Conservation (phyloP, 1,140 invertebrate species). For the Drosophila sp. region DNA sequence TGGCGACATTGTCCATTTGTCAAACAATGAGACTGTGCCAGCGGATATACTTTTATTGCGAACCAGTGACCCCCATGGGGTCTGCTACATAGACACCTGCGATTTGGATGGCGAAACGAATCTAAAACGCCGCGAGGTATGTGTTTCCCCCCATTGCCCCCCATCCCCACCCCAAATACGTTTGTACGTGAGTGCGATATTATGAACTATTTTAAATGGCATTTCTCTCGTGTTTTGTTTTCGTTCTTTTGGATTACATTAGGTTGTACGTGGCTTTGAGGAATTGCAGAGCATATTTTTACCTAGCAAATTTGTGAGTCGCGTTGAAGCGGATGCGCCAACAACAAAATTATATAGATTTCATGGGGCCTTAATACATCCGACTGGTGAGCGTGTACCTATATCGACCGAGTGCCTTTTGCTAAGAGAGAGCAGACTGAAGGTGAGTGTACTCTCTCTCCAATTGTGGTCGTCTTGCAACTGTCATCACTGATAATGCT, state of each 20-base stretch:
- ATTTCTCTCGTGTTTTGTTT: background rate
- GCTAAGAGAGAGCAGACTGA: constrained; percentile 95
- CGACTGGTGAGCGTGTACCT: constrained; percentile 90
- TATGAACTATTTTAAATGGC: constrained; percentile 23
- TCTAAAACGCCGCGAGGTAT: constrained; percentile 96
- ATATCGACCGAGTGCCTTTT: constrained; percentile 97
- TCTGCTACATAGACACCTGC: constrained; percentile 98
- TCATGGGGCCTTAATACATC: constrained; percentile 94
- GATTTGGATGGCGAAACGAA: constrained; percentile 99
- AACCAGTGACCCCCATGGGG: constrained; percentile 95
- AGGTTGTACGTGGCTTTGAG: constrained; percentile 84
- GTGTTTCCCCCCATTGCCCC: background rate
- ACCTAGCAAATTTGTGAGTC: constrained; percentile 91
- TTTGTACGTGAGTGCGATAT: constrained; percentile 30
- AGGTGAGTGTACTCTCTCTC: constrained; percentile 87
- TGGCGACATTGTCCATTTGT: constrained; percentile 97
- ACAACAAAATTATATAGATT: constrained; percentile 98
- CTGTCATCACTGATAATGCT: background rate
- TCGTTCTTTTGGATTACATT: constrained; percentile 23
- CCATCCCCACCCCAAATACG: background rate
- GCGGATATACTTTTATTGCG: constrained; percentile 96
- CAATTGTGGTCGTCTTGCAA: too few species aligned
- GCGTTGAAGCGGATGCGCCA: constrained; percentile 95
- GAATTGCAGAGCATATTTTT: constrained; percentile 89
- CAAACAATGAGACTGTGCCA: constrained; percentile 98